These are phyloP conservation scores for Hemibagrus wyckioides DNA, from an alignment of 2,113 vertebrate species.

Conservation along the genomic window DNA sequence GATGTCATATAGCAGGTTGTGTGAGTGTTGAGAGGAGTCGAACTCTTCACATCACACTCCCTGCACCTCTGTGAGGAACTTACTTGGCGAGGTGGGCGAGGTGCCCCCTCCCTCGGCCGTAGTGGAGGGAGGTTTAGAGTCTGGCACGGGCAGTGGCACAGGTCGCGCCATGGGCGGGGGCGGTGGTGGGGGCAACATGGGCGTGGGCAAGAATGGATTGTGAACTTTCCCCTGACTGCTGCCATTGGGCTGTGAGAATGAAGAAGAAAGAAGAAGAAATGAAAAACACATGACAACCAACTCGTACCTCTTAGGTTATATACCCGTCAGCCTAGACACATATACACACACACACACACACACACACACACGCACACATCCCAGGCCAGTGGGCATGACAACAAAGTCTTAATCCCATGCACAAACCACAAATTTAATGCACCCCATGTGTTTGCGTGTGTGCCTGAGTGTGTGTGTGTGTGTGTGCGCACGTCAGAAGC, in stretches of 20 bases:
- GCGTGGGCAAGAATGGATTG: slow-evolving; percentile 98
- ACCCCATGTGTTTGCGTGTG: slow-evolving; percentile 18
- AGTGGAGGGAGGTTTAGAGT: slow-evolving; percentile 95
- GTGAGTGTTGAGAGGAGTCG: background rate
- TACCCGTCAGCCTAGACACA: background rate
- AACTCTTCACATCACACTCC: background rate
- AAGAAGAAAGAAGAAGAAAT: slow-evolving; percentile 34
- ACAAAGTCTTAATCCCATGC: slow-evolving; percentile 30
- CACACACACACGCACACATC: slow-evolving; percentile 5
- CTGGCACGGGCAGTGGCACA: slow-evolving; percentile 94
- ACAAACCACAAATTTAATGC: slow-evolving; percentile 40
- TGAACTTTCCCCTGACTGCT: slow-evolving; percentile 99
- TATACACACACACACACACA: slow-evolving; percentile 20
- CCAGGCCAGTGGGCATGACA: slow-evolving; percentile 16
- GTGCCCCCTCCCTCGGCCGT: slow-evolving; percentile 92
- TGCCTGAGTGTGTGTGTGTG: slow-evolving; percentile 20
- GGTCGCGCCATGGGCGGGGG: slow-evolving; percentile 97
- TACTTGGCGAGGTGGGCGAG: slow-evolving; percentile 97
- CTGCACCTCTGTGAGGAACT: slow-evolving; percentile 69
- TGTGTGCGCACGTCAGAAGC: slow-evolving; percentile 36
- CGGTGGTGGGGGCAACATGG: slow-evolving; percentile 97
- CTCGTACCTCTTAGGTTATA: slow-evolving; percentile 12
- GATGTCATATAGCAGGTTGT: background rate
- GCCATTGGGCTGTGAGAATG: slow-evolving; percentile 84
- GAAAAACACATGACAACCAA: slow-evolving; percentile 29